Evolutionary conservation across 2,888 invertebrate genomes (phyloP).

Genomic region (Pollenia griseotomentosa): DNA sequence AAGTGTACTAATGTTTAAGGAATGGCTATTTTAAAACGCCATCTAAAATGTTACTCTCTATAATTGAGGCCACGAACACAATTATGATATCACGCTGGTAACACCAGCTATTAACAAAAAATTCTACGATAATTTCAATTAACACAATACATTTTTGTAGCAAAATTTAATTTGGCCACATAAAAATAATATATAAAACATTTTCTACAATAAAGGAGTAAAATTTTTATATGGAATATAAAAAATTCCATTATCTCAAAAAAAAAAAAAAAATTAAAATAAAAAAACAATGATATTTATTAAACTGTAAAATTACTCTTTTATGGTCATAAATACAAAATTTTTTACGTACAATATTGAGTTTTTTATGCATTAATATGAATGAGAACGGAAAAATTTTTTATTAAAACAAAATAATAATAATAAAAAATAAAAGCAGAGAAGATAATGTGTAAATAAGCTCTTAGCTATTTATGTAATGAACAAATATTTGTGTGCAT

Average conservation of each 20-base stretch:
- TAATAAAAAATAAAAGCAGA: background rate
- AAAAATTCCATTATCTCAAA: slow-evolving; percentile 18
- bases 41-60: too few species aligned
- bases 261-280: background rate
- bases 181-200: background rate
- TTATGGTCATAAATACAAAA: slow-evolving; percentile 17
- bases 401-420: slow-evolving; percentile 5
- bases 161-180: slow-evolving; percentile 25
- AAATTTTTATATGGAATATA: background rate
- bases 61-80: too few species aligned
- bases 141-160: slow-evolving; percentile 6
- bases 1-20: too few species aligned
- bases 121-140: slow-evolving; percentile 8
- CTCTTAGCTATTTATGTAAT: background rate
- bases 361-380: slow-evolving; percentile 16
- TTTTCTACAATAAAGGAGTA: slow-evolving; percentile 4
- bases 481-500: slow-evolving; percentile 10
- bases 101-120: too few species aligned
- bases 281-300: slow-evolving; percentile 35
- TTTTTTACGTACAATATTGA: background rate
- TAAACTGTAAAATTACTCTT: slow-evolving; percentile 35
- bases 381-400: background rate
- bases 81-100: too few species aligned
- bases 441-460: background rate
- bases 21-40: too few species aligned